Percentiles rank a stretch among this genome's conserved stretches.
phyloP scores from a whole-genome alignment of 2,113 vertebrate genomes.

The Podocnemis expansa region DNA sequence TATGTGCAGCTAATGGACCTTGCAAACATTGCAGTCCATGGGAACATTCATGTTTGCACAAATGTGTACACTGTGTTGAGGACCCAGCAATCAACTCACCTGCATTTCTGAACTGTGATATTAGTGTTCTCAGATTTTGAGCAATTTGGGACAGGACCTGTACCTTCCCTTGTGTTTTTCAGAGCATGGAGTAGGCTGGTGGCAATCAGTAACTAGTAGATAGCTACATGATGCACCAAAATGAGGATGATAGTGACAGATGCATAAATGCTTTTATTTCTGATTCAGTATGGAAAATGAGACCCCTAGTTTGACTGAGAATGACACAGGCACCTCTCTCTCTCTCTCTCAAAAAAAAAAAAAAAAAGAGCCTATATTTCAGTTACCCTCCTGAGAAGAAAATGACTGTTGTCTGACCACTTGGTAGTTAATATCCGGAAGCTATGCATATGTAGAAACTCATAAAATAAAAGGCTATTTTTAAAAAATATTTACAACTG shows the following conservation, averaged over 20 bases:
- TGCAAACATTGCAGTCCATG: not conserved
- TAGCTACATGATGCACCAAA: not conserved
- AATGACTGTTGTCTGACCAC: not conserved
- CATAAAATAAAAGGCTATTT: not conserved
- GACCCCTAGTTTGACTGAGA: not conserved
- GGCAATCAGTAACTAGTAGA: not conserved
- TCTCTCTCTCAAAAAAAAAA: not conserved
- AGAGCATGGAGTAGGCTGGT: not conserved
- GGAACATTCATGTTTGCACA: not conserved
- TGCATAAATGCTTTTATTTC: not conserved
- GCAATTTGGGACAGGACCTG: not conserved
- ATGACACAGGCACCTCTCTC: not conserved
- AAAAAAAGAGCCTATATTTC: accelerated
- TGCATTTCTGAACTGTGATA: not conserved
- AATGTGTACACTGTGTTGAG: not conserved
- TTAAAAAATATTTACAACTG: not conserved
- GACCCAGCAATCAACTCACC: not conserved
- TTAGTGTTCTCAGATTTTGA: not conserved
- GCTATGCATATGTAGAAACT: not conserved
- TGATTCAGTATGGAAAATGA: not conserved
- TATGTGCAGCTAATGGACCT: not conserved
- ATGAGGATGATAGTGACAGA: not conserved
- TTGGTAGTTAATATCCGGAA: not conserved
- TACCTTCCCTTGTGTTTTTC: not conserved
- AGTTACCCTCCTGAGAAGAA: not conserved